Evolutionary conservation across 2,888 invertebrate genomes (phyloP).

Genomic region (Leucozona laternaria): DNA sequence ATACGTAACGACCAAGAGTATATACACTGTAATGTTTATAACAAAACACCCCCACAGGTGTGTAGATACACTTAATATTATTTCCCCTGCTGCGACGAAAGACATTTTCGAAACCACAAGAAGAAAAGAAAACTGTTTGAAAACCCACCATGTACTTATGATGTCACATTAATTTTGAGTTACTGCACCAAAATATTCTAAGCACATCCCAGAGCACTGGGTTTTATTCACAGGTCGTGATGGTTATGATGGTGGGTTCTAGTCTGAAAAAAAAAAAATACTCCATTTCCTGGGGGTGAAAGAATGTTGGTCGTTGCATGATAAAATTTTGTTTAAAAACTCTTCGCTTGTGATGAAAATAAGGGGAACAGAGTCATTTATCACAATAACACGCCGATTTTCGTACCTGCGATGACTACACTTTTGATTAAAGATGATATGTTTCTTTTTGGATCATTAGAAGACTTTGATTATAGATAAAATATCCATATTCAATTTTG

Average conservation of each 20-base stretch:
- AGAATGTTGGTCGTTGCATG: constrained; percentile 28
- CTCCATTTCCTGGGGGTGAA: constrained; percentile 33
- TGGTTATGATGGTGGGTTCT: background rate
- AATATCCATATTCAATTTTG: too few relatives aligned
- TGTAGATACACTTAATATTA: constrained; percentile 16
- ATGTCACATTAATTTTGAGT: constrained; percentile 64
- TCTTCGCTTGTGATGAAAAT: background rate
- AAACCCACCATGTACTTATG: constrained; percentile 45
- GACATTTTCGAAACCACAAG: constrained; percentile 43
- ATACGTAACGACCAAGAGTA: background rate
- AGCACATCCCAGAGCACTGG: background rate
- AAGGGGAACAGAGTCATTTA: constrained; percentile 1
- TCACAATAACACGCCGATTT: background rate
- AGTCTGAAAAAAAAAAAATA: constrained; percentile 5
- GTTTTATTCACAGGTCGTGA: background rate
- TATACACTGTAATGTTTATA: background rate
- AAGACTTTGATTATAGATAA: too few relatives aligned
- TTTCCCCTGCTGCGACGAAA: constrained; percentile 13
- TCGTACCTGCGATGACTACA: constrained; percentile 9
- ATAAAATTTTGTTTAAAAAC: constrained; percentile 46
- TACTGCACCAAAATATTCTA: constrained; percentile 42
- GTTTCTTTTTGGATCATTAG: background rate
- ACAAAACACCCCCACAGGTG: constrained; percentile 1
- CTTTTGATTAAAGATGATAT: background rate
- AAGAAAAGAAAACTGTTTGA: constrained; percentile 40